Evolutionary conservation across 2,888 invertebrate species (phyloP).

Genomic region (Spicauda simplicius): DNA sequence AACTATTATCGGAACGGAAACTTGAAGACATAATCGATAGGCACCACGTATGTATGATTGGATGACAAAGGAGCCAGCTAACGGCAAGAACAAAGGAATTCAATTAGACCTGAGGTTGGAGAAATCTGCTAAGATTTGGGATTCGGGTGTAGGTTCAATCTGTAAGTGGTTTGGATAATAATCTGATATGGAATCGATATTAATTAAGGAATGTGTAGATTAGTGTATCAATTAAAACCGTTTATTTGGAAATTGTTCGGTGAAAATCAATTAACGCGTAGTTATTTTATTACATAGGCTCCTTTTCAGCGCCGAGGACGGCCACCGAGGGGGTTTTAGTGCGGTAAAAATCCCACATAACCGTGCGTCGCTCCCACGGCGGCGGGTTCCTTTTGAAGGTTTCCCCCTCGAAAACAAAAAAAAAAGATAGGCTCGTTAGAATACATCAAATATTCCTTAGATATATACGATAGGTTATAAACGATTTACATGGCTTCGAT

Average conservation of each 20-base stretch:
- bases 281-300: too few species aligned
- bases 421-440: too few species aligned
- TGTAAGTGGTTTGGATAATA: not conserved
- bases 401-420: too few species aligned
- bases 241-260: not conserved
- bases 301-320: too few species aligned
- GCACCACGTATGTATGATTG: constrained; percentile 9
- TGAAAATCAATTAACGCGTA: not conserved
- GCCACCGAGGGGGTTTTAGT: too few species aligned
- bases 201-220: not conserved
- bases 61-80: constrained; percentile 19
- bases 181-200: not conserved
- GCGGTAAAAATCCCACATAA: too few species aligned
- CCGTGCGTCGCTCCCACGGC: too few species aligned
- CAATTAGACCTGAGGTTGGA: constrained; percentile 22
- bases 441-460: too few species aligned
- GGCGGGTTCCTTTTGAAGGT: too few species aligned
- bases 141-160: not conserved
- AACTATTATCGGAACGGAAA: not conserved
- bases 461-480: too few species aligned
- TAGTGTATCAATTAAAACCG: not conserved
- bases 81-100: constrained; percentile 26
- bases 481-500: too few species aligned
- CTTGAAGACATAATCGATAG: constrained; percentile 20
- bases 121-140: constrained; percentile 16